Evolutionary conservation across 2,113 vertebrate species (phyloP), one percentile per base, ranked within the genome.

Genomic region (Chaetodon trifascialis): DNA sequence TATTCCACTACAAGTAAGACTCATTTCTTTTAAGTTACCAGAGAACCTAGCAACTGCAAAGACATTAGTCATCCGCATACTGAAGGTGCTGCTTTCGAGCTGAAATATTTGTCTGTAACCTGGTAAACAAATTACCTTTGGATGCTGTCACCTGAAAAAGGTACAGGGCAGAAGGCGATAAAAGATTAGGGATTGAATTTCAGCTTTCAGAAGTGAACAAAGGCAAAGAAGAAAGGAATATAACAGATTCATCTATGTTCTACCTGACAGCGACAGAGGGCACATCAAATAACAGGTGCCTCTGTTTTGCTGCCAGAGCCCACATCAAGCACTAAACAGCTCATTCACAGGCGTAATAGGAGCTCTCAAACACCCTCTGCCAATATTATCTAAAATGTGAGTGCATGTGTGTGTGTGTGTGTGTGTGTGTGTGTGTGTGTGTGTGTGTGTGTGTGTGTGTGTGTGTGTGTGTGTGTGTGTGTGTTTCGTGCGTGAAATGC

Each of bases 241-340:
- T 34, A 75, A 82, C 56, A 72, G 72, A 87, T 84, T 82, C 56
- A 76, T 89, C 79, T 82, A 58, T 83, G 80, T 84, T 82, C 23
- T 83, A 83, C 84, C 87, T 90, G 89, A 89, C 86, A 87, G 85
- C 68, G 55, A 79, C 85, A 83, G 82, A 86, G 84, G 63, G 74
- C 73, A 88, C 87, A 91, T 92, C 82, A 91, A 89, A 89, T 44
- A 85, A 67, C 84, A 90, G 89, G 77, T 88, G 88, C 69, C 73
- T 87, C 76, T 82, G 79, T 84, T 90, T 78, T 68, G 74, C 79
- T 90, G 88, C 89, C 89, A 92, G 81, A 89, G 55, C 69, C 82
- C 63, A 82, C 82, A 91, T 88, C 83, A 90, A 88, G 63, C 84
- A 73, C 86, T 90, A 85, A 91, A 89, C 84, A 92, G 75, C 85